phyloP scores from a whole-genome alignment of 2,888 invertebrate species.

The Fissipunctia ypsillon region DNA sequence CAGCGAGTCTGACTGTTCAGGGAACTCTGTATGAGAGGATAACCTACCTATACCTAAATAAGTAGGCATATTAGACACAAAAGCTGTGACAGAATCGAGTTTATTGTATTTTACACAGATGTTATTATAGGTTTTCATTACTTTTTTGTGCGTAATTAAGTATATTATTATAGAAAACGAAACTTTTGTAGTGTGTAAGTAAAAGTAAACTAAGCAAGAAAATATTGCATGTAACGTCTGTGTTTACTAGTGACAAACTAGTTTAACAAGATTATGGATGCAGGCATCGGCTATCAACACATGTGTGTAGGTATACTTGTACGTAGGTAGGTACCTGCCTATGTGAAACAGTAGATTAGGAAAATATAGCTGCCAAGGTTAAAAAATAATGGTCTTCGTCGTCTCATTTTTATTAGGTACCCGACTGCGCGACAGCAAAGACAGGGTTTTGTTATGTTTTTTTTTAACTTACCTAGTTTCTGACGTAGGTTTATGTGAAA shows the following conservation, averaged over 20 bases:
- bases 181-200: conserved; percentile 16
- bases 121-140: not conserved
- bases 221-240: conserved; percentile 38
- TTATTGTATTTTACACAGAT: conserved; percentile 11
- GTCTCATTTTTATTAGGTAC: too few relatives aligned
- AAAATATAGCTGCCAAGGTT: too few relatives aligned
- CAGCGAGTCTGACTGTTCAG: conserved; percentile 58
- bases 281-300: conserved; percentile 51
- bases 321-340: not conserved
- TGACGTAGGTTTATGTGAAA: too few relatives aligned
- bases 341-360: too few relatives aligned
- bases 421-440: too few relatives aligned
- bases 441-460: too few relatives aligned
- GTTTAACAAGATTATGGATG: conserved; percentile 61
- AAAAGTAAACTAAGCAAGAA: conserved; percentile 41
- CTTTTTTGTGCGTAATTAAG: not conserved
- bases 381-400: too few relatives aligned
- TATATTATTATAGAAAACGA: not conserved
- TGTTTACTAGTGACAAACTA: conserved; percentile 54
- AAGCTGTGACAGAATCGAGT: conserved; percentile 14
- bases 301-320: conserved; percentile 8
- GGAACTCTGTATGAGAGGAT: conserved; percentile 40
- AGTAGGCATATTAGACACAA: not conserved
- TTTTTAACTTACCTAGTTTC: too few relatives aligned
- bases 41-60: not conserved